Conservation (phyloP, 1,140 invertebrate genomes). For the Pogonomyrmex barbatus region DNA sequence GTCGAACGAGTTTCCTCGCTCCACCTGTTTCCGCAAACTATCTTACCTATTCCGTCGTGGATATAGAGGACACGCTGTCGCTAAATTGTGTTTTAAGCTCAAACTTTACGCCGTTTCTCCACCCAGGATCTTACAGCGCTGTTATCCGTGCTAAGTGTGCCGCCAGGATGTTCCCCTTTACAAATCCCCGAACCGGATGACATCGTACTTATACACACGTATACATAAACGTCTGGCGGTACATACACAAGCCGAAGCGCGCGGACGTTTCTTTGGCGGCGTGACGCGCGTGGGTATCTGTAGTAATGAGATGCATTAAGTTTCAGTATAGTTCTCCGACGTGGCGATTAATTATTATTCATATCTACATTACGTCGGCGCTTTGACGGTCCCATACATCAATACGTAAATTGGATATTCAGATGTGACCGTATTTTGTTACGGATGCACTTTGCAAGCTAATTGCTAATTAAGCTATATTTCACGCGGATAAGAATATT, state of each 20-base stretch:
- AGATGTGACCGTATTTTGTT: conserved; percentile 58
- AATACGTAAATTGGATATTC: conserved; percentile 69
- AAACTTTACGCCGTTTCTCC: conserved; percentile 68
- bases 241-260: not conserved
- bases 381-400: conserved; percentile 50
- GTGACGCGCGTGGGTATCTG: conserved; percentile 39
- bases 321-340: conserved; percentile 66
- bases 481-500: conserved; percentile 42
- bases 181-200: conserved; percentile 55
- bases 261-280: conserved; percentile 57
- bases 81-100: conserved; percentile 77
- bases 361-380: conserved; percentile 61
- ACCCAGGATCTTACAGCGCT: conserved; percentile 41
- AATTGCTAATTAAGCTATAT: conserved; percentile 63
- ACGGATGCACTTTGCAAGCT: conserved; percentile 63
- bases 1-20: conserved; percentile 64
- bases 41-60: conserved; percentile 66
- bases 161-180: conserved; percentile 61
- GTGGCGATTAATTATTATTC: conserved; percentile 77
- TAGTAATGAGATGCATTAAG: conserved; percentile 76
- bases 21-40: conserved; percentile 67
- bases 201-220: conserved; percentile 41
- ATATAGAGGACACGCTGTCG: conserved; percentile 70
- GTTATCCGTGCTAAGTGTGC: conserved; percentile 69
- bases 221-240: conserved; percentile 43